Conservation (phyloP, 2,113 vertebrate genomes). For the Odocoileus virginianus region DNA sequence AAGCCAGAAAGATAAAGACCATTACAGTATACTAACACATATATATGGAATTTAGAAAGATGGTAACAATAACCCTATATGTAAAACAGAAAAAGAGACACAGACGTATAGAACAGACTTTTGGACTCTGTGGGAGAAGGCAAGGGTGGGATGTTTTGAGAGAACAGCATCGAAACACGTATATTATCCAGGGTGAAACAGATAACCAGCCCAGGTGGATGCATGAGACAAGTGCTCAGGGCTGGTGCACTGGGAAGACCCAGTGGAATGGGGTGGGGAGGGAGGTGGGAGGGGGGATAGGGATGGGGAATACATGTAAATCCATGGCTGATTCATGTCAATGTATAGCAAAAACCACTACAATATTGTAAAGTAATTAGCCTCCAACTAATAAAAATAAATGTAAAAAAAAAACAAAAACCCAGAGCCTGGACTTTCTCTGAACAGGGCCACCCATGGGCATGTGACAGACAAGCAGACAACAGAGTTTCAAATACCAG, state of each 20-base stretch:
- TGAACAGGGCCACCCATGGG: fast-evolving
- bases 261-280: neutral
- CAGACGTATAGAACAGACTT: neutral
- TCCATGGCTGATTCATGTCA: no score
- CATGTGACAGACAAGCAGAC: neutral
- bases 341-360: no score
- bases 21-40: neutral
- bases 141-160: neutral
- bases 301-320: no score
- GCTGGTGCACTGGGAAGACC: neutral
- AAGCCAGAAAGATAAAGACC: neutral
- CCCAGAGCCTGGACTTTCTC: neutral
- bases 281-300: neutral
- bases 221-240: neutral
- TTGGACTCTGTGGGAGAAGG: neutral
- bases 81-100: neutral
- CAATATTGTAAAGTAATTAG: neutral
- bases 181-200: neutral
- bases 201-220: neutral
- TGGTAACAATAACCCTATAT: neutral
- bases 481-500: neutral
- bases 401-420: neutral
- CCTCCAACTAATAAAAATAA: neutral
- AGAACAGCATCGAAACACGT: neutral
- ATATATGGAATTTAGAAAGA: neutral